phyloP scores from a whole-genome alignment of 2,113 vertebrate species.

The Planiliza haematocheilus region DNA sequence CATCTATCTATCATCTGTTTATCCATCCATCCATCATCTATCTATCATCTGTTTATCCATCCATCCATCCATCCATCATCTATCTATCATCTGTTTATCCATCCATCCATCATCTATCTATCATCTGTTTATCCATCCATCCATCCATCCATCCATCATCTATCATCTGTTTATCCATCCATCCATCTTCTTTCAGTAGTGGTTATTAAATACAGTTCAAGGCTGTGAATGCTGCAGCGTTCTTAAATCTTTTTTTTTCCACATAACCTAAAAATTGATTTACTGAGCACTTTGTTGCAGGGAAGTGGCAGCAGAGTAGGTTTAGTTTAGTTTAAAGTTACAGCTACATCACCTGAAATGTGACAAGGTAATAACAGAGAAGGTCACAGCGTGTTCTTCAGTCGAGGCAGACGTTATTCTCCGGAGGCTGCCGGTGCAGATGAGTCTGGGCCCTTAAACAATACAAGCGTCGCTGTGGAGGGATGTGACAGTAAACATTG shows the following conservation, averaged over 20 bases:
- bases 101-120: too few species aligned
- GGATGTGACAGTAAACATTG: constrained; percentile 7
- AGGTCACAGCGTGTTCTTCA: background rate
- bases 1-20: too few species aligned
- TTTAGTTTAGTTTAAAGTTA: background rate
- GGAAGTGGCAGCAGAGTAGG: background rate
- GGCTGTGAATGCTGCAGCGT: background rate
- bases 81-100: too few species aligned
- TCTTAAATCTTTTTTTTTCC: too few species aligned
- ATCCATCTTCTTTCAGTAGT: background rate
- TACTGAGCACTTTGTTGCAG: background rate
- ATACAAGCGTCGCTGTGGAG: background rate
- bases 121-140: too few species aligned
- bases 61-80: too few species aligned
- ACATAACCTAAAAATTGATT: too few species aligned
- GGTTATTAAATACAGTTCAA: constrained; percentile 5
- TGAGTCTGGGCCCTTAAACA: background rate
- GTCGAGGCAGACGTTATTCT: too few species aligned
- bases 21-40: too few species aligned
- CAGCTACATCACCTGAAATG: constrained; percentile 8
- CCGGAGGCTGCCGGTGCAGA: background rate
- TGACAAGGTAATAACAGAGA: background rate
- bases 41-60: too few species aligned
- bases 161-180: too few species aligned
- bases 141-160: too few species aligned